Conservation (phyloP, 2,888 invertebrate species). For the Latheticus oryzae region DNA sequence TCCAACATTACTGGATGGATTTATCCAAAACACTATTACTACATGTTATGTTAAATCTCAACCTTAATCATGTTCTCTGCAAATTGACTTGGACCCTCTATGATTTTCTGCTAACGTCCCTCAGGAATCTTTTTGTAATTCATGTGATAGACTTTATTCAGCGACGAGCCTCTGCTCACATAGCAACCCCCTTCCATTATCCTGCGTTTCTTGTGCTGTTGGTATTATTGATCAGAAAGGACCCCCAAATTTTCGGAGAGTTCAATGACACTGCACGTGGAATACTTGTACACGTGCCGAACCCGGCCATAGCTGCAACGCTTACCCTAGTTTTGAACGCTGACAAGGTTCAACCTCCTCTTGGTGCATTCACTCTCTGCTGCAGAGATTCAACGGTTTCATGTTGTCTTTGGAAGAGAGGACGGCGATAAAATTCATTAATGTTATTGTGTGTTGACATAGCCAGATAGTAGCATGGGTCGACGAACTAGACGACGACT, state of each 20-base stretch:
- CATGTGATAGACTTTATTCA: slow-evolving; percentile 20
- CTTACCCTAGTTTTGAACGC: slow-evolving; percentile 59
- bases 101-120: slow-evolving; percentile 9
- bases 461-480: slow-evolving; percentile 15
- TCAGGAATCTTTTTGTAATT: slow-evolving; percentile 28
- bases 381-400: slow-evolving; percentile 33
- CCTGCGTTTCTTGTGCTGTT: slow-evolving; percentile 34
- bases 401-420: slow-evolving; percentile 36
- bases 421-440: slow-evolving; percentile 20
- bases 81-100: not conserved
- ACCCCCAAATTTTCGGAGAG: slow-evolving; percentile 45
- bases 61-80: not conserved
- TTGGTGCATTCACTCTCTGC: slow-evolving; percentile 30
- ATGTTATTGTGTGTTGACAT: slow-evolving; percentile 30
- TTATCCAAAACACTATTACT: too few relatives aligned
- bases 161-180: slow-evolving; percentile 35
- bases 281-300: slow-evolving; percentile 57
- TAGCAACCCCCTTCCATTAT: slow-evolving; percentile 38
- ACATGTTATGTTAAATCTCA: not conserved
- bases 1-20: not conserved
- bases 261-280: slow-evolving; percentile 58
- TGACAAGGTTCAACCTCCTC: slow-evolving; percentile 48
- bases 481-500: slow-evolving; percentile 16
- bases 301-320: slow-evolving; percentile 57
- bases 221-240: slow-evolving; percentile 34